phyloP scores from a whole-genome alignment of 92 coral and sea anemone species.

The Porites cylindrica region DNA sequence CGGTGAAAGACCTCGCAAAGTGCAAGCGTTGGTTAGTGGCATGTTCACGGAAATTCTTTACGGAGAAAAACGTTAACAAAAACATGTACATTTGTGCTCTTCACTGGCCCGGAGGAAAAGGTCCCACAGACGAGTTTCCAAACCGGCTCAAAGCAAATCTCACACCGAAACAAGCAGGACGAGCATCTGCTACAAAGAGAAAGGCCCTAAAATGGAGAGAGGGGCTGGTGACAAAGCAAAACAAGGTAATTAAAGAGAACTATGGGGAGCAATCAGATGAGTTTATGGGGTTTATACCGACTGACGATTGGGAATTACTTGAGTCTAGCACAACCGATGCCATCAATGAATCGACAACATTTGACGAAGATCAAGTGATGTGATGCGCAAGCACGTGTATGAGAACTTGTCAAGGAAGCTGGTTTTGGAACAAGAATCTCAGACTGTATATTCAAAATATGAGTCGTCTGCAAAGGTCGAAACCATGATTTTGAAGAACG shows the following conservation, averaged over 20 bases:
- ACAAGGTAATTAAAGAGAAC: slow-evolving; percentile 30
- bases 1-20: slow-evolving; percentile 45
- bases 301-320: slow-evolving; percentile 37
- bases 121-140: slow-evolving; percentile 50
- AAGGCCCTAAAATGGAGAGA: slow-evolving; percentile 45
- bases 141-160: slow-evolving; percentile 58
- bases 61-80: slow-evolving; percentile 43
- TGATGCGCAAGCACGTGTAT: slow-evolving; percentile 6
- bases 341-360: slow-evolving; percentile 15
- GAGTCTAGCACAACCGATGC: slow-evolving; percentile 29
- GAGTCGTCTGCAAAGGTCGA: slow-evolving; percentile 62
- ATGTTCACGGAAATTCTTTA: slow-evolving; percentile 50
- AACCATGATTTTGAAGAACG: slow-evolving; percentile 43
- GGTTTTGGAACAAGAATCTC: slow-evolving; percentile 28
- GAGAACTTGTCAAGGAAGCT: slow-evolving; percentile 15
- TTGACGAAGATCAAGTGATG: slow-evolving; percentile 23
- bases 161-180: slow-evolving; percentile 14
- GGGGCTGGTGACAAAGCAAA: slow-evolving; percentile 27
- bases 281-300: slow-evolving; percentile 23
- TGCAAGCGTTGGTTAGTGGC: slow-evolving; percentile 62
- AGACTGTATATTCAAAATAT: slow-evolving; percentile 60
- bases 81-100: slow-evolving; percentile 40
- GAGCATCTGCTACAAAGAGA: slow-evolving; percentile 48
- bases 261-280: slow-evolving; percentile 42
- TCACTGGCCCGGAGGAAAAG: slow-evolving; percentile 44